Base-by-base conservation (phyloP, 2,888 invertebrate genomes). In the Germaria angustata region DNA sequence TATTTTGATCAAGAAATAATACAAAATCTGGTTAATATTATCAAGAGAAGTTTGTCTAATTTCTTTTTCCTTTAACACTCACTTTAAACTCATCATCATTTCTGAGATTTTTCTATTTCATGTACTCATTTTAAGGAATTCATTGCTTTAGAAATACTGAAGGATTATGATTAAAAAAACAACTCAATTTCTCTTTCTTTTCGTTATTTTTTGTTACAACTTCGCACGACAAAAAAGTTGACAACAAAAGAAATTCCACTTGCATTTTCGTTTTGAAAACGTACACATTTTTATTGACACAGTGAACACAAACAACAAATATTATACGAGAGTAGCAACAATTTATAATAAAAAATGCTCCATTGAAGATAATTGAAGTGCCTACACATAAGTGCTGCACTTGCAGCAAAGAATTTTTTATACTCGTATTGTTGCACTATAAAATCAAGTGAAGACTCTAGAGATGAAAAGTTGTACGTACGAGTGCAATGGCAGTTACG, bases 191-290 rank as follows among this genome's bases (percentile, higher is more conserved):
- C n/a, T 49, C 34, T 15, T 53, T 75, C 44, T 36, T 46, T 59
- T 28, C 22, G 2, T 11, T 8, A 34, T 22, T 34, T n/a, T 66
- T 75, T 72, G 63, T 49, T 8, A 69, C 24, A 63, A 53, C 46
- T 49, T 72, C 34, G 17, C 51, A 66, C 20, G 8, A 32, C 5
- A 46, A n/a, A 44, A 28, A 63, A 28, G 28, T 6, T 34, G 22
- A 20, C 59, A 69, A 69, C 34, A 77, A 71, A 63, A 61, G 65
- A 76, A 76, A 71, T 76, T 71, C 71, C 77, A 81, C 81, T 81
- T 77, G 77, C 81, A 68, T 61, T 81, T 78, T 81, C 68, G 39
- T 68, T 78, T 72, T 34, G 63, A 78, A 81, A 73, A 78, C 63
- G 61, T 66, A 81, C 80, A 75, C 59, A 61, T 63, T 65, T 72